Evolutionary conservation across 1,140 invertebrate genomes (phyloP).

Genomic region (Eumaeus atala): DNA sequence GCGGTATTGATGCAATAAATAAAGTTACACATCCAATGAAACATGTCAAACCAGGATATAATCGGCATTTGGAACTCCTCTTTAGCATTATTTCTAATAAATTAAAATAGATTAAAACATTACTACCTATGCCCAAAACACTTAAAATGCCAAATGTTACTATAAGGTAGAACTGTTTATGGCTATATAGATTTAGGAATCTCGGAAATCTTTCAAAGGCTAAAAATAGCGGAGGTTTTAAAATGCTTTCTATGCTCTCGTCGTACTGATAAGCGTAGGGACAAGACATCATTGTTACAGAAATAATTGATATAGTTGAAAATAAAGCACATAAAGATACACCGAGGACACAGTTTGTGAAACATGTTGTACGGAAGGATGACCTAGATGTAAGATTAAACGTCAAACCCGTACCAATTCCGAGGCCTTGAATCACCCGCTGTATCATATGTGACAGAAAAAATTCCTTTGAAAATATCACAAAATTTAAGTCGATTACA

Average conservation of each 20-base stretch:
- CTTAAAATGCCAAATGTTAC: constrained; percentile 33
- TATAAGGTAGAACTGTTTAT: constrained; percentile 37
- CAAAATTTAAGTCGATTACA: constrained; percentile 42
- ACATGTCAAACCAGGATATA: constrained; percentile 41
- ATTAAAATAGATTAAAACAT: constrained; percentile 33
- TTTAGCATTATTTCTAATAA: constrained; percentile 32
- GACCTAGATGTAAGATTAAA: constrained; percentile 37
- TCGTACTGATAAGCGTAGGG: constrained; percentile 42
- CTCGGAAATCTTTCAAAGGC: constrained; percentile 51
- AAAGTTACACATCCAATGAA: constrained; percentile 27
- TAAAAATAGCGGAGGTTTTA: constrained; percentile 31
- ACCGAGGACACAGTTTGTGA: constrained; percentile 41
- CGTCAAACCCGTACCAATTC: constrained; percentile 43
- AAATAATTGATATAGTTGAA: constrained; percentile 30
- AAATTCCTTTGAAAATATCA: constrained; percentile 32
- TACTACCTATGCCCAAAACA: constrained; percentile 32
- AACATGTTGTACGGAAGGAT: constrained; percentile 49
- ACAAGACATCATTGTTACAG: constrained; percentile 44
- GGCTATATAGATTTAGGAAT: constrained; percentile 37
- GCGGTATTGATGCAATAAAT: constrained; percentile 44
- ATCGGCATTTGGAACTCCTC: constrained; percentile 28
- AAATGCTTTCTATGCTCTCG: constrained; percentile 18
- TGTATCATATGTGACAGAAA: constrained; percentile 29
- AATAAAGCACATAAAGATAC: constrained; percentile 30
- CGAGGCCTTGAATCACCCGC: constrained; percentile 34